Conservation (phyloP, 2,113 vertebrate genomes). For the Carassius auratus region DNA sequence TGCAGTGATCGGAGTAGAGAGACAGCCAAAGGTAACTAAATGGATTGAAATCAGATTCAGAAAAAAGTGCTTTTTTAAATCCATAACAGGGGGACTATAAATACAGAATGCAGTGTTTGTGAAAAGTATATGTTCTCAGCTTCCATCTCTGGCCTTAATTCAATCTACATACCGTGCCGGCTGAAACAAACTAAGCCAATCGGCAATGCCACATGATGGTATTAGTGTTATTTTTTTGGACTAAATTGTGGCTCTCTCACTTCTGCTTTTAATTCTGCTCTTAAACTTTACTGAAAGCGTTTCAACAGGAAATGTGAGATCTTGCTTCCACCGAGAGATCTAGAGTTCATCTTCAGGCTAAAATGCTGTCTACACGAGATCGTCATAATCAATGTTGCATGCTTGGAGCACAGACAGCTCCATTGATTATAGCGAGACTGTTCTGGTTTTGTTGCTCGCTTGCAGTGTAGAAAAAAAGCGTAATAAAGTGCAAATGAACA, state of each 20-base stretch:
- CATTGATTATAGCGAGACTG: slow-evolving; percentile 10
- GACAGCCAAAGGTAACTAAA: slow-evolving; percentile 20
- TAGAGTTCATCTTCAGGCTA: slow-evolving; percentile 28
- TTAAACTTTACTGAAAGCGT: background rate
- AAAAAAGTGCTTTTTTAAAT: background rate
- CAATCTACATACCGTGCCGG: background rate
- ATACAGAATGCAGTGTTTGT: background rate
- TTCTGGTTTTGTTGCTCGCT: background rate
- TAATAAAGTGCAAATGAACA: slow-evolving; percentile 16
- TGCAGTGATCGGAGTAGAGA: background rate
- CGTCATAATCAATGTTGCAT: slow-evolving; percentile 2
- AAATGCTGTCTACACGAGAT: background rate
- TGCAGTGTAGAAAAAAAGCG: background rate
- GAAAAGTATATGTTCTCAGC: slow-evolving; percentile 4
- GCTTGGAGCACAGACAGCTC: background rate
- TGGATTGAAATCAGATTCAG: background rate
- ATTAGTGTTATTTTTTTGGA: background rate
- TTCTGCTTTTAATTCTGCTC: slow-evolving; percentile 19
- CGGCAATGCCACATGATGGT: background rate
- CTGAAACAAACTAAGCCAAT: background rate
- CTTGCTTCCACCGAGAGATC: background rate
- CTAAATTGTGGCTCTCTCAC: background rate
- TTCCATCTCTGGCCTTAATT: slow-evolving; percentile 8
- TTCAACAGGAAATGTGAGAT: slow-evolving; percentile 18
- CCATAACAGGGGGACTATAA: background rate